phyloP scores from a whole-genome alignment of 2,888 invertebrate genomes.

The Eupithecia centaureata region DNA sequence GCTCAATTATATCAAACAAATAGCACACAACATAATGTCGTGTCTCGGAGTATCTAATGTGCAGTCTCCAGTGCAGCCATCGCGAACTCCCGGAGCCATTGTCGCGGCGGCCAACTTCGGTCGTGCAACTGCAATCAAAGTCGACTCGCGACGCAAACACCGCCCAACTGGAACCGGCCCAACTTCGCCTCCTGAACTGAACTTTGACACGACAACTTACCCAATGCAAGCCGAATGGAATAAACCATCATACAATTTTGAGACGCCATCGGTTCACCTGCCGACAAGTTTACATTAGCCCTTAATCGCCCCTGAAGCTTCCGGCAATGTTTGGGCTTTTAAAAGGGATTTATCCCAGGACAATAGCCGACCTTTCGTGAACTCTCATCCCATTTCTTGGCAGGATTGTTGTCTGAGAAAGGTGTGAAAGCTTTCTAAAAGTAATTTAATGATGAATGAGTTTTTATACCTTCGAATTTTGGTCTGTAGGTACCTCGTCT shows the following conservation, averaged over 20 bases:
- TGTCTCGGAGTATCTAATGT: background rate
- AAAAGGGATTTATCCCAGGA: conserved; percentile 2
- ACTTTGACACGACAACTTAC: conserved; percentile 10
- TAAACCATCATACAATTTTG: background rate
- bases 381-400: background rate
- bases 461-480: background rate
- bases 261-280: background rate
- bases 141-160: conserved; percentile 15
- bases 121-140: conserved; percentile 11
- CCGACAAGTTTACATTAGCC: background rate
- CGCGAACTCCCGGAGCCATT: background rate
- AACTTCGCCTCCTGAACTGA: conserved; percentile 10
- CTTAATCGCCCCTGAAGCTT: background rate
- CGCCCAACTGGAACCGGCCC: background rate
- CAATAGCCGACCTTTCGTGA: conserved; percentile 11
- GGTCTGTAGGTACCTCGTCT: background rate
- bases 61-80: background rate
- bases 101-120: background rate
- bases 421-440: conserved; percentile 4
- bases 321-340: background rate
- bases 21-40: background rate
- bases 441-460: background rate
- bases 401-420: background rate
- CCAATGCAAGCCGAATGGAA: background rate
- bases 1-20: background rate